These are phyloP conservation scores for Galaxias olidus DNA, from an alignment of 2,797 vertebrate species.

Conservation along the genomic window DNA sequence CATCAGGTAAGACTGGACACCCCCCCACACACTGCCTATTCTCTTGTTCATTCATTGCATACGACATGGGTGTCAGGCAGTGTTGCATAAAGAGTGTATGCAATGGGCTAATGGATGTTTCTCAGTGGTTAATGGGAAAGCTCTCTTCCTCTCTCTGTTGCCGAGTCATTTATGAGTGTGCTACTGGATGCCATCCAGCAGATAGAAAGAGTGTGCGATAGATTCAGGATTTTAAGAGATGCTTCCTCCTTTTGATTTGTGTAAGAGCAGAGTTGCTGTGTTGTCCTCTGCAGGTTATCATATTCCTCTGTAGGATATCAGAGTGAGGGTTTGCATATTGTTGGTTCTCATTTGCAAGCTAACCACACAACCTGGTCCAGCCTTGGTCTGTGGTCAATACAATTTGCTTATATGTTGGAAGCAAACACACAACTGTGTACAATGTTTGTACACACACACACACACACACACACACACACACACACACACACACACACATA, in stretches of 20 bases:
- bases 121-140: not conserved
- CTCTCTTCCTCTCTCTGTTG: slow-evolving; percentile 3
- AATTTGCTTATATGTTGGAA: slow-evolving; percentile 5
- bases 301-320: not conserved
- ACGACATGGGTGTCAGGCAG: too few species aligned
- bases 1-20: slow-evolving; percentile 62
- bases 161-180: slow-evolving; percentile 12
- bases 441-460: not conserved
- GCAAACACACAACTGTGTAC: not conserved
- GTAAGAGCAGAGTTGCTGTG: not conserved
- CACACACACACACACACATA: not conserved
- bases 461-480: slow-evolving; percentile 1
- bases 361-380: not conserved
- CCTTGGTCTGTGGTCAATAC: not conserved
- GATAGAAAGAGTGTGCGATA: not conserved
- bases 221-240: not conserved
- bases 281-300: not conserved
- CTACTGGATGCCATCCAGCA: slow-evolving; percentile 18
- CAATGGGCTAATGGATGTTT: too few species aligned
- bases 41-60: too few species aligned
- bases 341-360: slow-evolving; percentile 1
- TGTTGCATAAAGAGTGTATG: too few species aligned
- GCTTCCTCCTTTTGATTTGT: not conserved
- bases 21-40: not conserved
- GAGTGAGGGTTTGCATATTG: slow-evolving; percentile 1